Conservation (phyloP, 2,888 invertebrate genomes). For the Trachelus stipa region DNA sequence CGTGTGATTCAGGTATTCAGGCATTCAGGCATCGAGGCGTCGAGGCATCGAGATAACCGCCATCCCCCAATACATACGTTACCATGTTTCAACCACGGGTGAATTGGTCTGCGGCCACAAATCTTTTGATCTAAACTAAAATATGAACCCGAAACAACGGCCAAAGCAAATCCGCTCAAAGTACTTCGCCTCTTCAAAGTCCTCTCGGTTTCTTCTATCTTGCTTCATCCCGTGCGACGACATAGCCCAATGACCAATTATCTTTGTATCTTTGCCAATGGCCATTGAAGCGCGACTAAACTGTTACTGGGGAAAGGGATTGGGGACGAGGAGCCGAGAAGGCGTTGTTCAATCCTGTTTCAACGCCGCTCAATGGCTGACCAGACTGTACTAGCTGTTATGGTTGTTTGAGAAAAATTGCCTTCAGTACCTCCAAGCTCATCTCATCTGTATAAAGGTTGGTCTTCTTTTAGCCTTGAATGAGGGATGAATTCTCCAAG, state of each 20-base stretch:
- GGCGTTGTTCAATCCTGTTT: not conserved
- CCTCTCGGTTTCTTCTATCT: slow-evolving; percentile 47
- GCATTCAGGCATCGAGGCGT: not conserved
- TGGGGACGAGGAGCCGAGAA: slow-evolving; percentile 24
- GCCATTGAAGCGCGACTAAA: slow-evolving; percentile 59
- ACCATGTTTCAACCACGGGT: slow-evolving; percentile 57
- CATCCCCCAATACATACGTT: slow-evolving; percentile 15
- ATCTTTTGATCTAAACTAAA: slow-evolving; percentile 66
- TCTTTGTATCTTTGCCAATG: slow-evolving; percentile 65
- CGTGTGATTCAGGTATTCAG: not conserved
- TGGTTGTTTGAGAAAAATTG: slow-evolving; percentile 3
- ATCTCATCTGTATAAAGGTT: not conserved
- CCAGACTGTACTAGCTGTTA: not conserved
- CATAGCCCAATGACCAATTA: slow-evolving; percentile 65
- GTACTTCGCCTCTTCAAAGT: slow-evolving; percentile 36
- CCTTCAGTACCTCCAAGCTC: not conserved
- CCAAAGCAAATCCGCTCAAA: slow-evolving; percentile 65
- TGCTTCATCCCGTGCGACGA: slow-evolving; percentile 47
- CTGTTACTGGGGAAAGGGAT: slow-evolving; percentile 57
- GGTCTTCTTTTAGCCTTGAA: not conserved
- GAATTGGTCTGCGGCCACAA: slow-evolving; percentile 55
- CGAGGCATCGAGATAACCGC: not conserved
- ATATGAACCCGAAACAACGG: slow-evolving; percentile 64
- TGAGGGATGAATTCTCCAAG: not conserved
- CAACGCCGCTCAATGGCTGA: not conserved